phyloP scores from a whole-genome alignment of 2,113 vertebrate genomes.

The Malurus elegans region DNA sequence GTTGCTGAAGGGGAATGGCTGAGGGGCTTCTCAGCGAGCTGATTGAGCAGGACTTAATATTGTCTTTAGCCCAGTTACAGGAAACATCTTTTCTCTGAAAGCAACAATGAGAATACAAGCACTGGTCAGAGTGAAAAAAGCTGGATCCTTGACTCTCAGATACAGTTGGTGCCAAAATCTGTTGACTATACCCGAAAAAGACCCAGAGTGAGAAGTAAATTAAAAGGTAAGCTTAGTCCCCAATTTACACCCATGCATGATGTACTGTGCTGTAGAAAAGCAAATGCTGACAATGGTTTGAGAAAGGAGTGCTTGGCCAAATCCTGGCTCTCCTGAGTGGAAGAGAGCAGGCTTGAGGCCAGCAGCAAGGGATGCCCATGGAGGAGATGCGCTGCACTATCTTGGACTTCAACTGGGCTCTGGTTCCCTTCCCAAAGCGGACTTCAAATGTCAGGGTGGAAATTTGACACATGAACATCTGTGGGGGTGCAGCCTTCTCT shows the following conservation, averaged over 20 bases:
- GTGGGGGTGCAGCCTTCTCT: background rate
- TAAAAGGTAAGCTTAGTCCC: slow-evolving; percentile 62
- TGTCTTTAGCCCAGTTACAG: slow-evolving; percentile 36
- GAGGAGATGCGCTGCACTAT: fast-evolving
- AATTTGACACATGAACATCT: background rate
- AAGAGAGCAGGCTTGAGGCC: fast-evolving
- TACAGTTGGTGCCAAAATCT: background rate
- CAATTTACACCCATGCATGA: fast-evolving
- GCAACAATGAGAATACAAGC: slow-evolving; percentile 50
- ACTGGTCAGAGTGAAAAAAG: slow-evolving; percentile 51
- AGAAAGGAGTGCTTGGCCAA: background rate
- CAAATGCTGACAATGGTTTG: background rate
- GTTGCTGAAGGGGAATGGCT: background rate
- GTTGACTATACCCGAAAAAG: slow-evolving; percentile 62
- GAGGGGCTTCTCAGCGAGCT: background rate
- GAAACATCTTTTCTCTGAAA: slow-evolving; percentile 72
- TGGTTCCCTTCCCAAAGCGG: fast-evolving
- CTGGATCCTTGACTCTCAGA: slow-evolving; percentile 53
- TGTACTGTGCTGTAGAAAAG: background rate
- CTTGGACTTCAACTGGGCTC: background rate
- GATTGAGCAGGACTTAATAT: background rate
- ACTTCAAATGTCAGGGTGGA: background rate
- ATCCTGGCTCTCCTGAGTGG: background rate
- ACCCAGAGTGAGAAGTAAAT: slow-evolving; percentile 22
- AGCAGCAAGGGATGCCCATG: fast-evolving